phyloP scores from a whole-genome alignment of 2,113 vertebrate species.

The Phycodurus eques region DNA sequence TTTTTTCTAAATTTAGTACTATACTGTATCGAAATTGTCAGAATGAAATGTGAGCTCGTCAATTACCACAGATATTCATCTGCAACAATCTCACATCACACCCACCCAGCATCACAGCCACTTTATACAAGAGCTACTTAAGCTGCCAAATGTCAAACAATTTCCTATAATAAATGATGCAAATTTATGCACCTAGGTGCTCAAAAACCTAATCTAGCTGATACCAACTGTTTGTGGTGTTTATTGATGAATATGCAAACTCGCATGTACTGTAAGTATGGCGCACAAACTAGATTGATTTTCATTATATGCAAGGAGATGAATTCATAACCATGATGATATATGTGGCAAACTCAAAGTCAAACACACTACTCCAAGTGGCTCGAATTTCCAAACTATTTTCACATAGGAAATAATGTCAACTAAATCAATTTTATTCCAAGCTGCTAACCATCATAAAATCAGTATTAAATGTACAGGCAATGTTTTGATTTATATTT shows the following conservation, averaged over 20 bases:
- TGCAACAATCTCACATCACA: constrained; percentile 28
- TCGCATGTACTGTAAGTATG: background rate
- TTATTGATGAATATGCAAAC: constrained; percentile 16
- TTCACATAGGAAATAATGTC: background rate
- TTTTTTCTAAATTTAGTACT: too few relatives aligned
- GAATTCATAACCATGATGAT: background rate
- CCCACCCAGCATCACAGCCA: constrained; percentile 37
- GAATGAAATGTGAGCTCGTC: constrained; percentile 22
- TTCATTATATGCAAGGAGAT: background rate
- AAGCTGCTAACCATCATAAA: background rate
- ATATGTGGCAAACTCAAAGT: background rate
- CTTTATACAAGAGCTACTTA: constrained; percentile 57
- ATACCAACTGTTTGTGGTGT: constrained; percentile 27
- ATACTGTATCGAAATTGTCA: background rate
- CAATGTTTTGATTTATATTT: background rate
- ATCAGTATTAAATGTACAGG: background rate
- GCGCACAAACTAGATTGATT: background rate
- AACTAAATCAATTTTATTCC: background rate
- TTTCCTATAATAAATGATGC: constrained; percentile 40
- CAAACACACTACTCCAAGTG: background rate
- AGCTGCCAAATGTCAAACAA: constrained; percentile 56
- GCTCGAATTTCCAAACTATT: background rate
- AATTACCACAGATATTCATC: constrained; percentile 19
- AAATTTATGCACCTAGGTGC: constrained; percentile 50
- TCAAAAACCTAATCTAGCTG: constrained; percentile 50